Evolutionary conservation across 2,888 invertebrate genomes (phyloP).

Genomic region (Hemaris fuciformis): DNA sequence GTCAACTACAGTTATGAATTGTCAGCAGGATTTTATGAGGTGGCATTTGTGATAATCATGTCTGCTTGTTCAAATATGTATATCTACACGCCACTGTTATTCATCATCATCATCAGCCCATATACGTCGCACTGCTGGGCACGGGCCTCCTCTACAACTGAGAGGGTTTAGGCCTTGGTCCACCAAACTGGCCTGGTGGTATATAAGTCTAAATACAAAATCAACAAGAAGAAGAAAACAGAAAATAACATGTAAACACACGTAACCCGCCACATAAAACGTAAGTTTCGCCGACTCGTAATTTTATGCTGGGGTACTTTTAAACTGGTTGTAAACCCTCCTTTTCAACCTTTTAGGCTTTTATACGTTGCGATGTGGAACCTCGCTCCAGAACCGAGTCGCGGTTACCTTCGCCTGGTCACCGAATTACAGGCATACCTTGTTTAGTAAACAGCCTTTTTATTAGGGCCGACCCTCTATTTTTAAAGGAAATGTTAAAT

Average conservation of each 20-base stretch:
- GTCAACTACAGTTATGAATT: too few species aligned
- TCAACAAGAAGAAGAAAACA: too few species aligned
- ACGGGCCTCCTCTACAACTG: too few species aligned
- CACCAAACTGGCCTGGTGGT: too few species aligned
- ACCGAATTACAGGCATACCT: slow-evolving; percentile 12
- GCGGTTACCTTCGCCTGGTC: not conserved
- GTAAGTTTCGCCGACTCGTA: not conserved
- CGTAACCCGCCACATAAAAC: not conserved
- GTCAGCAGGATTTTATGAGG: too few species aligned
- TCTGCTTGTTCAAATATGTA: too few species aligned
- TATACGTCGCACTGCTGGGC: too few species aligned
- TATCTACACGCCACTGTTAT: too few species aligned
- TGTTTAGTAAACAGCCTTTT: slow-evolving; percentile 12
- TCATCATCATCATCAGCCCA: too few species aligned
- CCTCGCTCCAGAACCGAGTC: not conserved
- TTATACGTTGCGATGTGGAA: not conserved
- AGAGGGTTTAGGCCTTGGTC: too few species aligned
- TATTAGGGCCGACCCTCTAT: slow-evolving; percentile 12
- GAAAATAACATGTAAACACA: not conserved
- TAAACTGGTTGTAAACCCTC: slow-evolving; percentile 3
- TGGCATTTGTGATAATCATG: too few species aligned
- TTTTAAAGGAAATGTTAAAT: slow-evolving; percentile 17
- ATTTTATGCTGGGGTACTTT: not conserved
- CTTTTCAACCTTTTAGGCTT: slow-evolving; percentile 8
- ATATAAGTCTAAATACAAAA: not conserved